These are phyloP conservation scores for Stegodyphus dumicola DNA, from an alignment of 1,140 invertebrate species.

Conservation along the genomic window DNA sequence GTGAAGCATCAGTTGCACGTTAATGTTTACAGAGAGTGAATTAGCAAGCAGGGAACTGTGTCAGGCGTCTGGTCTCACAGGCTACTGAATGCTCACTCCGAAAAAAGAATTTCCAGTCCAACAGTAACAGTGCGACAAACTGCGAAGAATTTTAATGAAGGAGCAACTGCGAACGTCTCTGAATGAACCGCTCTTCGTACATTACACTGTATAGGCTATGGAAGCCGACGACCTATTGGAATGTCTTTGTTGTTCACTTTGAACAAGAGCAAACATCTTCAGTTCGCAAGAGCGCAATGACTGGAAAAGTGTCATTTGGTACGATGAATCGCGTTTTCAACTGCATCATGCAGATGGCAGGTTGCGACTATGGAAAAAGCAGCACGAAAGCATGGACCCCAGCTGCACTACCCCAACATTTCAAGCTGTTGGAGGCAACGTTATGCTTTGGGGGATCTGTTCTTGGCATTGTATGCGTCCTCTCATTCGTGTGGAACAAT, in stretches of 20 bases:
- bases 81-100: not conserved
- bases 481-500: slow-evolving; percentile 10
- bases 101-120: not conserved
- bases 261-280: slow-evolving; percentile 23
- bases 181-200: not conserved
- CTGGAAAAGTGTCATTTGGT: slow-evolving; percentile 2
- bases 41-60: not conserved
- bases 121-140: not conserved
- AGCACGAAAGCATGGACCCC: slow-evolving; percentile 5
- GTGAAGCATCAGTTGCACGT: not conserved
- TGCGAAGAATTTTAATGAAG: not conserved
- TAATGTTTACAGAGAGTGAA: not conserved
- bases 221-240: not conserved
- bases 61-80: not conserved
- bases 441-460: slow-evolving; percentile 49
- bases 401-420: not conserved
- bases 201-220: not conserved
- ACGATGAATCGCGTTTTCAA: not conserved
- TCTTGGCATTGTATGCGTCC: slow-evolving; percentile 15
- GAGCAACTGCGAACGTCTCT: not conserved
- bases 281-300: slow-evolving; percentile 4
- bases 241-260: not conserved
- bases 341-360: not conserved
- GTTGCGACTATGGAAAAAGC: not conserved
- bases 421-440: slow-evolving; percentile 4